Percentiles rank a stretch among this genome's conserved stretches.
Conservation (phyloP, 1,140 invertebrate species). For the Sinella curviseta region DNA sequence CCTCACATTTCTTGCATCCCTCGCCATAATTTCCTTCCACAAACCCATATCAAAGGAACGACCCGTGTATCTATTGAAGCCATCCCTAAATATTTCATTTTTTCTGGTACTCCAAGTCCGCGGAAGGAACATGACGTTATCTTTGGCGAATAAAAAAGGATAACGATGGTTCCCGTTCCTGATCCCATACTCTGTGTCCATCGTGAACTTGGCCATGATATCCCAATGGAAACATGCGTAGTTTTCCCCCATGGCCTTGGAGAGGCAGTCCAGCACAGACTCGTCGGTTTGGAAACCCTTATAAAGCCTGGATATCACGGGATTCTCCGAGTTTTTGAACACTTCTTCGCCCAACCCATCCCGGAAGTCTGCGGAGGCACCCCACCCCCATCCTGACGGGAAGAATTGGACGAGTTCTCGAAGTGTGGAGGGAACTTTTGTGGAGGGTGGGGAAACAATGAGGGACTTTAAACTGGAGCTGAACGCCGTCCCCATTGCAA, state of each 20-base stretch:
- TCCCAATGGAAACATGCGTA: conserved; percentile 8
- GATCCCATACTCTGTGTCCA: neutral
- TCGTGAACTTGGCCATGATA: neutral
- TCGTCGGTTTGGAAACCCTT: neutral
- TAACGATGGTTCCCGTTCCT: neutral
- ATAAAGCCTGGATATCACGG: neutral
- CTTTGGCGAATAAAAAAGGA: neutral
- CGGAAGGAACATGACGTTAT: neutral
- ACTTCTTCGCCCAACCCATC: neutral
- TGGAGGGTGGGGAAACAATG: neutral
- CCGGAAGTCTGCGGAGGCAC: neutral
- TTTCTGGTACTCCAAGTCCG: neutral
- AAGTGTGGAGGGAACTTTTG: neutral
- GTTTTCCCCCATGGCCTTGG: neutral
- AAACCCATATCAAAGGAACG: neutral
- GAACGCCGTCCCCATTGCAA: neutral
- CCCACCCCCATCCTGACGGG: neutral
- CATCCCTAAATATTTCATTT: neutral
- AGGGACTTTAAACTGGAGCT: neutral
- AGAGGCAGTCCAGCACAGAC: neutral
- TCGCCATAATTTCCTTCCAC: neutral
- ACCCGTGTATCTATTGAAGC: neutral
- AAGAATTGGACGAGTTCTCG: neutral
- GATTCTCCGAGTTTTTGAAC: neutral
- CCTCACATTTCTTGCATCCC: neutral